A percentile compares a stretch with the other conserved stretches of the same genome.
These are phyloP conservation scores for Indri indri DNA, from an alignment of 2,113 vertebrate genomes.

Conservation along the genomic window DNA sequence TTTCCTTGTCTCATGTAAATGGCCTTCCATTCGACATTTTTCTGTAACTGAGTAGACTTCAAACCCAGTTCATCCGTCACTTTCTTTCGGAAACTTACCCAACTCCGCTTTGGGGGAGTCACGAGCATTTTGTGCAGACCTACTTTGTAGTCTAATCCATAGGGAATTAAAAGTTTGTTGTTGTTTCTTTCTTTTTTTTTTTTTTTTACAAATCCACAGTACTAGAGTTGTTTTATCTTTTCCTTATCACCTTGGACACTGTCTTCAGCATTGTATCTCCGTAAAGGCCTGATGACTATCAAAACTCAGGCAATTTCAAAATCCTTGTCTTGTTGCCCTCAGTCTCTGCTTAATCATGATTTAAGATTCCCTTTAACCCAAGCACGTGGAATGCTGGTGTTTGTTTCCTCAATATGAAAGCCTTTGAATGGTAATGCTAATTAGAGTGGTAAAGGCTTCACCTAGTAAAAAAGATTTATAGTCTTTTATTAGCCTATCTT, in stretches of 20 bases:
- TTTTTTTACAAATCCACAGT: neutral
- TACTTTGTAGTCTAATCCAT: neutral
- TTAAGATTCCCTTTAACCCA: neutral
- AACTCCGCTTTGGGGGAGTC: neutral
- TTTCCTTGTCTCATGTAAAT: neutral
- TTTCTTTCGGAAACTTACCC: neutral
- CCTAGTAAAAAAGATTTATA: conserved; percentile 43
- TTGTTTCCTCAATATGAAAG: conserved; percentile 25
- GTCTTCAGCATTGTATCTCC: neutral
- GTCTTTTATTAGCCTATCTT: conserved; percentile 20
- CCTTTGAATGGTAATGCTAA: conserved; percentile 28
- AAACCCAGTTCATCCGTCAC: neutral
- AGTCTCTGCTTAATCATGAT: neutral
- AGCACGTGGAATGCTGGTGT: neutral
- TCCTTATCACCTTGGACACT: neutral
- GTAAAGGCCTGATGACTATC: neutral
- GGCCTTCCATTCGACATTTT: neutral
- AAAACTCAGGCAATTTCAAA: neutral
- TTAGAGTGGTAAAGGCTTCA: conserved; percentile 50
- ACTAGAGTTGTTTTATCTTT: neutral
- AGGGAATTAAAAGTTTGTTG: neutral
- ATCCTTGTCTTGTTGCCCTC: neutral
- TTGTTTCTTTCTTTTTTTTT: no score
- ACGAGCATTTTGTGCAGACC: neutral
- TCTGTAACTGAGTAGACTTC: neutral